Conservation (phyloP, 2,888 invertebrate species). For the Augiades crinisus region DNA sequence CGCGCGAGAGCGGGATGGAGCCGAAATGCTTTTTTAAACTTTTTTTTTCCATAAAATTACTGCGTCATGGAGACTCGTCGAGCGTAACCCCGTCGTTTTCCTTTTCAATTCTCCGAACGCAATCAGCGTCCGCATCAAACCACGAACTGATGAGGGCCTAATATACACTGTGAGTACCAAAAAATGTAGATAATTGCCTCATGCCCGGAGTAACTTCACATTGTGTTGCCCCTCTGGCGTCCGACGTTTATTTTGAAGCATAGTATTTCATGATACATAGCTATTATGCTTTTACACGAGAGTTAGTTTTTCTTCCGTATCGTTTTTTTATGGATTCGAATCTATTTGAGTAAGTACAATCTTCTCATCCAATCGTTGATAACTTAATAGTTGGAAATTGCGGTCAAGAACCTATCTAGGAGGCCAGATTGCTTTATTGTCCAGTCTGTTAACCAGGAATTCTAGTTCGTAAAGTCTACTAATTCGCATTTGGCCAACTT, state of each 20-base stretch:
- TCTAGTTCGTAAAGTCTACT: too few relatives aligned
- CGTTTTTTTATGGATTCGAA: background rate
- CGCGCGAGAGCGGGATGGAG: constrained; percentile 30
- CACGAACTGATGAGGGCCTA: constrained; percentile 27
- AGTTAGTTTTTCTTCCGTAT: background rate
- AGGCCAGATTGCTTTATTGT: too few relatives aligned
- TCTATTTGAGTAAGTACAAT: background rate
- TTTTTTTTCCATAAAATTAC: constrained; percentile 53
- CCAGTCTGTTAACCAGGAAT: too few relatives aligned
- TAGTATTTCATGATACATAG: background rate
- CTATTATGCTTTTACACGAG: background rate
- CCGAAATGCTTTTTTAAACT: constrained; percentile 39
- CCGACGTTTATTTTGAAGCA: background rate
- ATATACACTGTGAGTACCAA: constrained; percentile 17
- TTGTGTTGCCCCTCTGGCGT: constrained; percentile 3
- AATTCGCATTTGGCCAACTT: too few relatives aligned
- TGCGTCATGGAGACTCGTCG: constrained; percentile 61
- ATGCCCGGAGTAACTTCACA: constrained; percentile 1
- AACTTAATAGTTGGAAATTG: too few relatives aligned
- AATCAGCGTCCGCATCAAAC: constrained; percentile 56
- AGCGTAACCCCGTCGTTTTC: constrained; percentile 68
- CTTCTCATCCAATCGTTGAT: too few relatives aligned
- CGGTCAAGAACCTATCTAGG: too few relatives aligned
- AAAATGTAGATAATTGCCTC: constrained; percentile 20
- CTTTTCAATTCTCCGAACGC: constrained; percentile 68